These are phyloP conservation scores for Andrena marginata DNA, from an alignment of 2,888 invertebrate species.

Conservation along the genomic window DNA sequence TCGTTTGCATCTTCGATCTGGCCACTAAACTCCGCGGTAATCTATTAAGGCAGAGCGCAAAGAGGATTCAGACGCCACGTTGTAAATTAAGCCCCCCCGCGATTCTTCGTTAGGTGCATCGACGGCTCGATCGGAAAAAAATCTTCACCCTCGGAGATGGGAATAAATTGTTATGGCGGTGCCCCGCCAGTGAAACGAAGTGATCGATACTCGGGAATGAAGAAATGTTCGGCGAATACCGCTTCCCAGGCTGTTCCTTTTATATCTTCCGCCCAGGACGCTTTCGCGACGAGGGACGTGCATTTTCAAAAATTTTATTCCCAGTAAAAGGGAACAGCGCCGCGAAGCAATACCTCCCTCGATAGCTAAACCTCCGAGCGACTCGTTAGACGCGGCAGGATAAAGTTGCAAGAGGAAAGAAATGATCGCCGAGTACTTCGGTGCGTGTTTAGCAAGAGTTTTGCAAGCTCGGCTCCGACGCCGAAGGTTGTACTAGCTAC, in stretches of 20 bases:
- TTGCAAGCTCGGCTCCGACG: background rate
- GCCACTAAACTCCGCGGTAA: conserved; percentile 38
- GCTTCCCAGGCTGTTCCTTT: background rate
- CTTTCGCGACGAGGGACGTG: background rate
- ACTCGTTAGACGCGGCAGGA: background rate
- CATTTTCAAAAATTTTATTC: background rate
- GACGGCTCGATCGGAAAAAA: background rate
- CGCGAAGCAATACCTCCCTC: background rate
- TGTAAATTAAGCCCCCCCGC: background rate
- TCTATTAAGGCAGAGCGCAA: conserved; percentile 38
- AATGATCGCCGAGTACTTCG: background rate
- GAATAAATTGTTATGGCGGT: no score
- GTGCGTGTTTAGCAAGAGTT: no score
- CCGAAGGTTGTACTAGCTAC: background rate
- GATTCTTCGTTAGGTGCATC: background rate
- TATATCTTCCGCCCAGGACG: background rate
- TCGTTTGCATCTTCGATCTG: conserved; percentile 64
- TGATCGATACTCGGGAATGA: no score
- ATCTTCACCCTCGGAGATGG: no score
- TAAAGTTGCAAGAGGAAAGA: background rate
- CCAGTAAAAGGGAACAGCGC: background rate
- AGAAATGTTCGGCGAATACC: no score
- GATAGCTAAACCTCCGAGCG: background rate
- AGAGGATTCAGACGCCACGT: conserved; percentile 34
- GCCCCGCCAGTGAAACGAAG: no score